Evolutionary conservation across 2,888 invertebrate genomes (phyloP).

Genomic region (Sesia bembeciformis): DNA sequence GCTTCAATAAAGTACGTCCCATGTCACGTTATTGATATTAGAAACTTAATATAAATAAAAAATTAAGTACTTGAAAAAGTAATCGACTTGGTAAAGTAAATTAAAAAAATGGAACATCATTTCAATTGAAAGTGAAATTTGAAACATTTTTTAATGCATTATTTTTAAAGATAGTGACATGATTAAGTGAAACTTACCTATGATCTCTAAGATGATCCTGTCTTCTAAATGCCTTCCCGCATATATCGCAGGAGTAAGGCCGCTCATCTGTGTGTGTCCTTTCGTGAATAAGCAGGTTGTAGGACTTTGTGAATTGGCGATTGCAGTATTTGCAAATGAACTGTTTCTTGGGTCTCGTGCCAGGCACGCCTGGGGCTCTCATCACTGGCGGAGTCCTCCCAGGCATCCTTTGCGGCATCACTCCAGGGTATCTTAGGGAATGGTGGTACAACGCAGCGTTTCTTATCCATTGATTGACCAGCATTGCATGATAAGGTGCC

Average conservation of each 20-base stretch:
- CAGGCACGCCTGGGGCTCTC: conserved; percentile 71
- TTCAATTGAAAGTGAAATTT: too few species aligned
- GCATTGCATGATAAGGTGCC: conserved; percentile 72
- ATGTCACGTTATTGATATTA: neutral
- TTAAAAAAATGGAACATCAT: neutral
- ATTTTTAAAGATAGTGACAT: neutral
- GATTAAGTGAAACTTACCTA: conserved; percentile 71
- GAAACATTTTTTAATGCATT: neutral
- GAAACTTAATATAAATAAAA: too few species aligned
- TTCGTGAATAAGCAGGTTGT: conserved; percentile 97
- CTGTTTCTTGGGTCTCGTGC: conserved; percentile 83
- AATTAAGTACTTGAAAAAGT: too few species aligned
- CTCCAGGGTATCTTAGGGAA: conserved; percentile 60
- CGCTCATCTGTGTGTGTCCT: conserved; percentile 97
- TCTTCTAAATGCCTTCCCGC: conserved; percentile 95
- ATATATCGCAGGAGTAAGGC: conserved; percentile 96
- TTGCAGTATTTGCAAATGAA: conserved; percentile 99
- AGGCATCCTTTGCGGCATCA: conserved; percentile 65
- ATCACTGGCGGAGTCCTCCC: conserved; percentile 70
- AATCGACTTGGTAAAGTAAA: neutral
- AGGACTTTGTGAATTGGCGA: conserved; percentile 97
- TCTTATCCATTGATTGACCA: conserved; percentile 84
- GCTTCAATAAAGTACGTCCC: conserved; percentile 44
- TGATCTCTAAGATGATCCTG: conserved; percentile 95
- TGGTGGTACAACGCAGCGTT: conserved; percentile 81